These are phyloP conservation scores for Elegia similella DNA, from an alignment of 2,888 invertebrate species.

Conservation along the genomic window DNA sequence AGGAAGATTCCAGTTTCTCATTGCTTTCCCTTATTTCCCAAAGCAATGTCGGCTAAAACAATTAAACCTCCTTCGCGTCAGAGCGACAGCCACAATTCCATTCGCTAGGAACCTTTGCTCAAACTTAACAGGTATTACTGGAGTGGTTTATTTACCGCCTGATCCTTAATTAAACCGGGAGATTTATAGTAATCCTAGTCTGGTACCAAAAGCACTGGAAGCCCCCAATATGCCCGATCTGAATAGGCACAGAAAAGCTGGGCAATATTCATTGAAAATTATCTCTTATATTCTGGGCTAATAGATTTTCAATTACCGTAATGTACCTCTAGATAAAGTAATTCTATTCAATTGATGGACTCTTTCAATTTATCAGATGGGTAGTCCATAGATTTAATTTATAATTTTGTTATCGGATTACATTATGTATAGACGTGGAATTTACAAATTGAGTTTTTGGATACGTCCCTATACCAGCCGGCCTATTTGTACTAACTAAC, in stretches of 20 bases:
- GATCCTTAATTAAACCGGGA: constrained; percentile 8
- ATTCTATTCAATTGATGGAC: background rate
- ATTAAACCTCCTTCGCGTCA: background rate
- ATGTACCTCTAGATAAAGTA: background rate
- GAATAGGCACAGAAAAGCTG: background rate
- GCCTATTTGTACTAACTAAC: too few species aligned
- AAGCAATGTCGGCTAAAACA: background rate
- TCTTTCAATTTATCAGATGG: too few species aligned
- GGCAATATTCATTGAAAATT: background rate
- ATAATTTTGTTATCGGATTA: too few species aligned
- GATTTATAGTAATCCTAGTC: constrained; percentile 3
- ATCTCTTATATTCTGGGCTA: background rate
- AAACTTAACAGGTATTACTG: background rate
- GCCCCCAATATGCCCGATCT: background rate
- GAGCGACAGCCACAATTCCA: background rate
- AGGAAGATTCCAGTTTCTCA: too few species aligned
- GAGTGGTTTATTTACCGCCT: constrained; percentile 3
- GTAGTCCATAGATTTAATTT: too few species aligned
- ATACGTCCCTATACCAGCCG: too few species aligned
- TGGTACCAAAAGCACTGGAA: background rate
- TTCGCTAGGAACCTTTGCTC: background rate
- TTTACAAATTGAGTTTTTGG: too few species aligned
- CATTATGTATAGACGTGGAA: too few species aligned
- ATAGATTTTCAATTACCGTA: background rate
- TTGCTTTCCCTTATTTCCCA: too few species aligned